Evolutionary conservation across 2,797 vertebrate species (phyloP).

Genomic region (Orestias chungarensis): DNA sequence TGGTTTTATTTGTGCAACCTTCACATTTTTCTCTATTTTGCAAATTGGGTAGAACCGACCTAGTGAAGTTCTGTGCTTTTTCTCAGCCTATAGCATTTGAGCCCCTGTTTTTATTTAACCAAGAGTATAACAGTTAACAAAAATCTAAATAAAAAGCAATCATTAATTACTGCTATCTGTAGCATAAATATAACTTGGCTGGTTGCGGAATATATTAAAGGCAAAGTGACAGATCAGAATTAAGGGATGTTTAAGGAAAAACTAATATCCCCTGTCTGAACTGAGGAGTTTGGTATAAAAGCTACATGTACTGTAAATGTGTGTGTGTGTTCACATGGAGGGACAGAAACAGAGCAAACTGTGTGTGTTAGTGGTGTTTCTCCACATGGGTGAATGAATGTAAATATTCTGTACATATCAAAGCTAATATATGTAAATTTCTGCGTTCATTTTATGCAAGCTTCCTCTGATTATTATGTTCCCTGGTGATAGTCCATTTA

Average conservation of each 20-base stretch:
- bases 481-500: constrained; percentile 44
- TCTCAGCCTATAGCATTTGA: constrained; percentile 52
- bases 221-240: constrained; percentile 25
- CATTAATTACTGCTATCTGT: constrained; percentile 35
- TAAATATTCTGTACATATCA: constrained; percentile 73
- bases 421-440: constrained; percentile 63
- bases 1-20: constrained; percentile 26
- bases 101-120: constrained; percentile 39
- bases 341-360: background rate
- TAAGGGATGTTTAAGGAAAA: constrained; percentile 24
- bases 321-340: constrained; percentile 43
- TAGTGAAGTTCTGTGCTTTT: constrained; percentile 43
- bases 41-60: constrained; percentile 33
- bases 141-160: constrained; percentile 39
- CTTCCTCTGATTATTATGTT: constrained; percentile 37
- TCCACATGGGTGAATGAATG: constrained; percentile 60
- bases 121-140: constrained; percentile 17
- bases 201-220: constrained; percentile 40
- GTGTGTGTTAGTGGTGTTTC: constrained; percentile 14
- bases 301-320: constrained; percentile 55
- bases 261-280: constrained; percentile 22
- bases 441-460: constrained; percentile 53
- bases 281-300: constrained; percentile 45
- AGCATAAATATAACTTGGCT: constrained; percentile 28
- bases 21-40: constrained; percentile 24